phyloP scores from a whole-genome alignment of 2,888 invertebrate species.

The Agrotis exclamationis region DNA sequence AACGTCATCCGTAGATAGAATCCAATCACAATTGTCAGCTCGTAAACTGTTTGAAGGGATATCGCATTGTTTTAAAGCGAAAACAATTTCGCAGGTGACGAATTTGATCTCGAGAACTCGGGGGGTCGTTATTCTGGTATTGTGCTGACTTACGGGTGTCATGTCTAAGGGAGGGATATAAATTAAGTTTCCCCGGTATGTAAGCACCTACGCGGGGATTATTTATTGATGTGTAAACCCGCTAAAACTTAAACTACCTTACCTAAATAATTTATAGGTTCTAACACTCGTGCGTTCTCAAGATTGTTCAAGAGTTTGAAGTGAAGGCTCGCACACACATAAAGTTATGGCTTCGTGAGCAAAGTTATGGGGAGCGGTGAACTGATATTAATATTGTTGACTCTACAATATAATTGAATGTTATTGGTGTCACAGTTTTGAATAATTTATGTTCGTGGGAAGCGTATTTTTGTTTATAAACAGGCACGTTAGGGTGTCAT shows the following conservation, averaged over 20 bases:
- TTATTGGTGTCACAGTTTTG: slow-evolving; percentile 42
- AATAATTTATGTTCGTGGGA: slow-evolving; percentile 37
- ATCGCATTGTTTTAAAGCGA: slow-evolving; percentile 56
- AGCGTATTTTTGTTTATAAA: slow-evolving; percentile 40
- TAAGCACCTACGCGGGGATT: slow-evolving; percentile 68
- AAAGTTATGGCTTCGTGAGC: slow-evolving; percentile 66
- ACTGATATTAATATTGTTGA: slow-evolving; percentile 63
- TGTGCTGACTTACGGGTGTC: slow-evolving; percentile 48
- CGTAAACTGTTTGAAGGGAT: slow-evolving; percentile 53
- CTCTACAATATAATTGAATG: slow-evolving; percentile 46
- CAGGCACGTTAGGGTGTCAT: not conserved
- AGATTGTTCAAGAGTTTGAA: slow-evolving; percentile 78
- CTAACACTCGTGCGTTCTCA: slow-evolving; percentile 72
- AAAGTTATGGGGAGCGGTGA: slow-evolving; percentile 66
- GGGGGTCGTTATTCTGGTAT: slow-evolving; percentile 54
- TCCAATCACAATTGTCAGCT: slow-evolving; percentile 52
- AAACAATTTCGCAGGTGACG: slow-evolving; percentile 55
- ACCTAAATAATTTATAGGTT: slow-evolving; percentile 80
- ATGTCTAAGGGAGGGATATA: slow-evolving; percentile 60
- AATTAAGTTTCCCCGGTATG: slow-evolving; percentile 69
- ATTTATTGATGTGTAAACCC: slow-evolving; percentile 75
- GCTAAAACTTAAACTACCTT: slow-evolving; percentile 77
- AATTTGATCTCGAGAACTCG: slow-evolving; percentile 55
- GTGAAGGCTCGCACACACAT: slow-evolving; percentile 57
- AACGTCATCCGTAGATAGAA: slow-evolving; percentile 51